Base-by-base conservation (phyloP, 2,888 invertebrate species). In the Stomorhina lunata region DNA sequence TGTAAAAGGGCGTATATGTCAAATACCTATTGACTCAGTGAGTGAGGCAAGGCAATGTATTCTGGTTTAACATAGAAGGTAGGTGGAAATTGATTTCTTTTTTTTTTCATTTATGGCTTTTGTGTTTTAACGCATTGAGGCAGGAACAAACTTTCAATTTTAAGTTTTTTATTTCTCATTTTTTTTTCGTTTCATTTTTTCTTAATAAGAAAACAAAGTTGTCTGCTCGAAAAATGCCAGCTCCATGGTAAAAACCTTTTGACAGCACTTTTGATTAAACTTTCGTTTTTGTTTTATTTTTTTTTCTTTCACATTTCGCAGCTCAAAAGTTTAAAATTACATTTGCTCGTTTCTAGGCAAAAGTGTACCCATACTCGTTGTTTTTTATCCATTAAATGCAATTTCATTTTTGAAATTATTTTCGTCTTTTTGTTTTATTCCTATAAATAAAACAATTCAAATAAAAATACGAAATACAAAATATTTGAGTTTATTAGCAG, bases 181-280 rank as follows among this genome's bases (percentile, higher is more conserved):
- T 57, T 45, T 59, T 66, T 61, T 69, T 34, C 15, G 3, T 43
- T 15, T 43, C 27, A 10, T 53, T 22, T 53, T 53, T 57, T 17
- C 9, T 17, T 17, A 57, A 57, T 22, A 66, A 66, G 48, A 66
- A 72, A 72, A 37, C 55, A 71, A 75, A 57, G 37, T 66, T 48
- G 76, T 61, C 57, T 65, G 78, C 45, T 34, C 27, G 61, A 63
- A 71, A 53, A 61, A 22, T 66, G 48, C n/a, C n/a, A 66, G 27
- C 66, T 50, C 66, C 55, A 66, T 73, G 59, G 50, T 17, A 50
- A 77, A 77, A 68, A 59, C 66, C 72, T 80, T 80, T 73, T 80
- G 79, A 72, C 59, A 59, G 77, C 72, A 77, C 78, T 73, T 78
- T 81, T 81, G 78, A 81, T 81, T 78, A 78, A 77, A 72, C 77